These are phyloP conservation scores for Tipula unca DNA, from an alignment of 2,888 invertebrate genomes.

Conservation along the genomic window DNA sequence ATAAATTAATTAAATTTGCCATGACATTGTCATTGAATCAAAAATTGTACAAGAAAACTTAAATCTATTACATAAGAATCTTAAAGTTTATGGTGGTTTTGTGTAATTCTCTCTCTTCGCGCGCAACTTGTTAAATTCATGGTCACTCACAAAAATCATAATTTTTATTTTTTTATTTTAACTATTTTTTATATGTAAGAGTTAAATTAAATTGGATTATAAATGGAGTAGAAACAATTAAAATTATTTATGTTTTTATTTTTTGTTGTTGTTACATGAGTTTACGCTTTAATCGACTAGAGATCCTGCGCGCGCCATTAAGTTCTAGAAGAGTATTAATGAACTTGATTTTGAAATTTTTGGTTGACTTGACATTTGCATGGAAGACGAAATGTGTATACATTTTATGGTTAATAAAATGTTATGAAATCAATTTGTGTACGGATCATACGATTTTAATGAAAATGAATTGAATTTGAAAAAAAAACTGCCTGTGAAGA, in stretches of 20 bases:
- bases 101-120: background rate
- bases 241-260: background rate
- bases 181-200: background rate
- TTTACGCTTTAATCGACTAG: background rate
- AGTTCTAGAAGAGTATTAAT: background rate
- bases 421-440: background rate
- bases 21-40: constrained; percentile 8
- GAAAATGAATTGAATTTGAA: too few relatives aligned
- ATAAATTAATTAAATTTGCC: background rate
- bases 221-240: background rate
- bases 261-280: background rate
- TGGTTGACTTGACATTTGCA: background rate
- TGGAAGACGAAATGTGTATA: background rate
- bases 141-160: background rate
- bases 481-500: too few relatives aligned
- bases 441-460: too few relatives aligned
- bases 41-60: background rate
- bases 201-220: background rate
- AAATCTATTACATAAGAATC: background rate
- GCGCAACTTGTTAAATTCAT: background rate
- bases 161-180: background rate
- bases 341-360: background rate
- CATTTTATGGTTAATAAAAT: background rate
- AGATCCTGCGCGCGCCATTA: background rate
- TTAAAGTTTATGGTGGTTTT: background rate